Conservation (phyloP, 2,797 vertebrate genomes). For the Leuciscus waleckii region DNA sequence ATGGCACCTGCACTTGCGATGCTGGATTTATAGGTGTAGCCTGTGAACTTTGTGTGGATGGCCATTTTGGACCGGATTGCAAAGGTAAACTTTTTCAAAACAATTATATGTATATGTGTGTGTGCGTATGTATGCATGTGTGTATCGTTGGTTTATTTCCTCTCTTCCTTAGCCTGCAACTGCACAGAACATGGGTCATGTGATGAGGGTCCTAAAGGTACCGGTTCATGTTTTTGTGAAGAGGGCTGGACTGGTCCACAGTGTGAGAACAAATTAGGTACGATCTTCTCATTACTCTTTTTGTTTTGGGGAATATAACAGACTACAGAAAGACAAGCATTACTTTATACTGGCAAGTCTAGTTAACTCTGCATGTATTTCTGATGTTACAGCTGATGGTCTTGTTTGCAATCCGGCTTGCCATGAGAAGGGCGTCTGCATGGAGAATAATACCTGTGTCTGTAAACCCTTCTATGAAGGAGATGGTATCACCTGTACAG, state of each 20-base stretch:
- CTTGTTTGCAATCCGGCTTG: constrained; percentile 83
- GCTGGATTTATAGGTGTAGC: constrained; percentile 83
- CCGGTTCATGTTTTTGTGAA: constrained; percentile 88
- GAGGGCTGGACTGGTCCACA: constrained; percentile 86
- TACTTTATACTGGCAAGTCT: not conserved
- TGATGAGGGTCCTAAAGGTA: constrained; percentile 80
- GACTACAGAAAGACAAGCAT: not conserved
- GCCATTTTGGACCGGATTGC: constrained; percentile 84
- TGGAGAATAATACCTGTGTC: constrained; percentile 86
- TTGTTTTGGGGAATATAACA: not conserved
- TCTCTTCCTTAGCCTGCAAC: constrained; percentile 79
- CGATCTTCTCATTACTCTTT: constrained; percentile 28
- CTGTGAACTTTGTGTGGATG: constrained; percentile 84
- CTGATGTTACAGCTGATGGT: constrained; percentile 68
- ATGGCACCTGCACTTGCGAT: constrained; percentile 85
- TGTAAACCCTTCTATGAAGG: constrained; percentile 87
- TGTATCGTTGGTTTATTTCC: not conserved
- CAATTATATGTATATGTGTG: not conserved
- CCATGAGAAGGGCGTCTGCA: constrained; percentile 83
- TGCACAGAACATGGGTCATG: constrained; percentile 87
- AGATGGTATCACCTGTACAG: constrained; percentile 88
- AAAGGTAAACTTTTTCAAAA: constrained; percentile 72
- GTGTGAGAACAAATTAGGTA: constrained; percentile 85
- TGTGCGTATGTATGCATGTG: not conserved
- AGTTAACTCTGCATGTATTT: not conserved